These are phyloP conservation scores for Apis laboriosa DNA, from an alignment of 1,140 invertebrate species.

Conservation along the genomic window DNA sequence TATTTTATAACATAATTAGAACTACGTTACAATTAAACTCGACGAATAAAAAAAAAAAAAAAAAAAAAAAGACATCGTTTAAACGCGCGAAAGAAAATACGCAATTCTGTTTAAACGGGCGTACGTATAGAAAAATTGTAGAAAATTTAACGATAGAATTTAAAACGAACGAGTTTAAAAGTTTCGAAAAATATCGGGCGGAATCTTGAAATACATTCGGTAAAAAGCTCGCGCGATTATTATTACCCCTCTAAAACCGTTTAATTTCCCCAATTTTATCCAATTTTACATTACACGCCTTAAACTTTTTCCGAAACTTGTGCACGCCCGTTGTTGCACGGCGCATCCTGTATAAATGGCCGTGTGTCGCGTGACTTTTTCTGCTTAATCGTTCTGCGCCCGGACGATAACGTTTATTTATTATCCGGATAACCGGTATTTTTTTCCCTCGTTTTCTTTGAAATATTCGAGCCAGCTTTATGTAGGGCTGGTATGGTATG, in stretches of 20 bases:
- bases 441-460: background rate
- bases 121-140: no score
- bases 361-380: background rate
- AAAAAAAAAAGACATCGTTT: background rate
- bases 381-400: constrained; percentile 9
- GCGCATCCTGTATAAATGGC: background rate
- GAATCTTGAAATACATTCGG: background rate
- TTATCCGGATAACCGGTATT: background rate
- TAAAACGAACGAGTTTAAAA: background rate
- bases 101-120: background rate
- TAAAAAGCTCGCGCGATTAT: background rate
- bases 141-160: no score
- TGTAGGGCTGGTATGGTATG: no score
- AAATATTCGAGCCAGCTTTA: background rate
- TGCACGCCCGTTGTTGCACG: background rate
- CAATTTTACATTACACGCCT: background rate
- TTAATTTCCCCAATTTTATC: background rate
- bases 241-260: background rate
- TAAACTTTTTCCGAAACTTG: background rate
- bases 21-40: background rate
- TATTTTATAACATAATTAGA: background rate
- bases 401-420: constrained; percentile 27
- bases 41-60: background rate
- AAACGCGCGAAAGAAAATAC: background rate
- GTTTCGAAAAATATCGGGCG: background rate